Conservation (phyloP, 2,888 invertebrate genomes). For the Prosopocoilus inquinatus region DNA sequence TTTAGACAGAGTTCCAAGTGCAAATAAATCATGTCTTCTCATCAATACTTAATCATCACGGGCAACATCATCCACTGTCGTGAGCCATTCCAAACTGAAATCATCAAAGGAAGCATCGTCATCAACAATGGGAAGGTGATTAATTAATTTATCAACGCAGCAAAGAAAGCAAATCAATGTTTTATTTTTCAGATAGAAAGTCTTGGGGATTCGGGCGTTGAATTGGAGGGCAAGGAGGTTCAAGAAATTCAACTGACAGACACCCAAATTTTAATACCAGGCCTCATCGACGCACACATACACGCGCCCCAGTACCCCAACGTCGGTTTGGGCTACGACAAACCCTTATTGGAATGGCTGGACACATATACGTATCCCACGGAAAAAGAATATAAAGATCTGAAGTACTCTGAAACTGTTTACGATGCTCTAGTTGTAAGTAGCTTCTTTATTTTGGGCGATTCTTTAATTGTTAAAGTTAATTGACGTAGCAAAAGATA, state of each 20-base stretch:
- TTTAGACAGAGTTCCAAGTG: background rate
- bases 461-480: too few species aligned
- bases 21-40: too few species aligned
- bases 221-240: background rate
- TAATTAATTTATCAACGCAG: constrained; percentile 1
- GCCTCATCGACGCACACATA: constrained; percentile 85
- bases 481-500: too few species aligned
- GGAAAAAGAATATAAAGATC: constrained; percentile 70
- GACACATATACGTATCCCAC: constrained; percentile 81
- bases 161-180: background rate
- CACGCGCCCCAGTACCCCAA: constrained; percentile 90
- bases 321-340: constrained; percentile 78
- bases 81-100: constrained; percentile 39
- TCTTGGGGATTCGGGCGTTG: too few species aligned
- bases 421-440: constrained; percentile 81
- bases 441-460: constrained; percentile 23
- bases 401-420: constrained; percentile 65
- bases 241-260: constrained; percentile 36
- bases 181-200: background rate
- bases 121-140: constrained; percentile 61
- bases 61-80: constrained; percentile 47
- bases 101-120: constrained; percentile 57
- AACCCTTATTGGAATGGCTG: constrained; percentile 80
- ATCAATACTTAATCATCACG: constrained; percentile 31
- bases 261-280: constrained; percentile 78